These are phyloP conservation scores for Ancistrus triradiatus DNA, from an alignment of 2,113 vertebrate species.

Conservation along the genomic window DNA sequence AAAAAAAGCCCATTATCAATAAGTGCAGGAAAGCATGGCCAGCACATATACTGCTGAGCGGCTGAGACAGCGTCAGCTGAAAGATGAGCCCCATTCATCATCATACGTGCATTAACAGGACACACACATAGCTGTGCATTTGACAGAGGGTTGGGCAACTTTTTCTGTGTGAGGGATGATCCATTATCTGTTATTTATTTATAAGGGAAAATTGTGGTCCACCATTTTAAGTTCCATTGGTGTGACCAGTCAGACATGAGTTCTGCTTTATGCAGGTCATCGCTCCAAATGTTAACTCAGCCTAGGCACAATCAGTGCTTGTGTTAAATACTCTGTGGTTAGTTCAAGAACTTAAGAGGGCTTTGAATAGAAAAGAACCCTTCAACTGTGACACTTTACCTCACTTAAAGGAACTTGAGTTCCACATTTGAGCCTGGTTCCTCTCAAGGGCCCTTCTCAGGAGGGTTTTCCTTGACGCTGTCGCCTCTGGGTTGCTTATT, in stretches of 20 bases:
- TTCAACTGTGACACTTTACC: no score
- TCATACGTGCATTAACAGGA: conserved; percentile 1
- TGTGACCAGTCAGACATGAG: background rate
- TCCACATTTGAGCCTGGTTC: no score
- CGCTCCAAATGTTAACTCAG: no score
- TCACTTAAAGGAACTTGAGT: no score
- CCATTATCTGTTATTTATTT: conserved; percentile 34
- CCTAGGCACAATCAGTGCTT: no score
- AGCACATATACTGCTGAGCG: conserved; percentile 1
- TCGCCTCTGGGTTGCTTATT: no score
- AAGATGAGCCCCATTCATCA: conserved; percentile 7
- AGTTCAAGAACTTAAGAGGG: no score
- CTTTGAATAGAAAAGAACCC: no score
- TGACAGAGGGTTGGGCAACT: background rate
- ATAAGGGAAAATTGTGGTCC: conserved; percentile 5
- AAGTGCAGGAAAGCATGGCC: conserved; percentile 31
- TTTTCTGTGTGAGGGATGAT: background rate
- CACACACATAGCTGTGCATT: no score
- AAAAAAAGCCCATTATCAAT: conserved; percentile 48
- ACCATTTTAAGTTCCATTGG: conserved; percentile 17
- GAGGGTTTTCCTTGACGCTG: no score
- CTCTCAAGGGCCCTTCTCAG: no score
- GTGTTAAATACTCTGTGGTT: no score
- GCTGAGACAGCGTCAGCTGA: conserved; percentile 20
- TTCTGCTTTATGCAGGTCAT: conserved; percentile 8